A percentile compares a stretch with the other conserved stretches of the same genome.
These are phyloP conservation scores for Alosa alosa DNA, from an alignment of 2,113 vertebrate genomes.

Conservation along the genomic window DNA sequence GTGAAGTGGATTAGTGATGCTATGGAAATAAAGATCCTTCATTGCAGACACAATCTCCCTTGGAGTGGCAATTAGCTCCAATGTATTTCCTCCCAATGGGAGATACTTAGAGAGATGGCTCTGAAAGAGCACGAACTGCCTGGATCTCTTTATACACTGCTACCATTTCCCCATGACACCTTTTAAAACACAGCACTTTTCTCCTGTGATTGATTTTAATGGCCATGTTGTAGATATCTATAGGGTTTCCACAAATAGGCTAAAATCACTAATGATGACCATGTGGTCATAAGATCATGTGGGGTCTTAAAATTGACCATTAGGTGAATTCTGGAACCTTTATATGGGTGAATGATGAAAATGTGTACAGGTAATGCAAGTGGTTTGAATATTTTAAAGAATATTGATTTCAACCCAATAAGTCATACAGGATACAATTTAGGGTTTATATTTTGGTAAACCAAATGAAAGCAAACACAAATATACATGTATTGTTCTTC, in stretches of 20 bases:
- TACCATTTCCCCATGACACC: not conserved
- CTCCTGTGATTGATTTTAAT: not conserved
- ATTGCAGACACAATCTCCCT: slow-evolving; percentile 60
- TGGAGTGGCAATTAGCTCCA: slow-evolving; percentile 51
- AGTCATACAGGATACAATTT: no score
- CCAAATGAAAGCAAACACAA: not conserved
- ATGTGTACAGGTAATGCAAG: not conserved
- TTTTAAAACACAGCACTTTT: not conserved
- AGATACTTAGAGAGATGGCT: slow-evolving; percentile 36
- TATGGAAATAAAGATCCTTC: slow-evolving; percentile 64
- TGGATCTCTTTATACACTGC: not conserved
- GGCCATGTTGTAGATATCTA: not conserved
- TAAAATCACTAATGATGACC: not conserved
- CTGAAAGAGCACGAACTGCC: slow-evolving; percentile 37
- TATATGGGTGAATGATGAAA: not conserved
- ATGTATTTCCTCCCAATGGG: slow-evolving; percentile 52
- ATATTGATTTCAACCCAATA: not conserved
- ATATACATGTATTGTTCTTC: not conserved
- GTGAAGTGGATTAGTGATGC: slow-evolving; percentile 70
- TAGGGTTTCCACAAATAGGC: not conserved
- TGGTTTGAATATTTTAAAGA: not conserved
- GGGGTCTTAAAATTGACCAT: not conserved
- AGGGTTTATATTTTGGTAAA: not conserved
- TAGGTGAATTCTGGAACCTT: not conserved
- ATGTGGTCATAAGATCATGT: not conserved